A percentile compares a stretch with the other conserved stretches of the same genome.
phyloP scores from a whole-genome alignment of 2,113 vertebrate species.

The Toxotes chatareus region DNA sequence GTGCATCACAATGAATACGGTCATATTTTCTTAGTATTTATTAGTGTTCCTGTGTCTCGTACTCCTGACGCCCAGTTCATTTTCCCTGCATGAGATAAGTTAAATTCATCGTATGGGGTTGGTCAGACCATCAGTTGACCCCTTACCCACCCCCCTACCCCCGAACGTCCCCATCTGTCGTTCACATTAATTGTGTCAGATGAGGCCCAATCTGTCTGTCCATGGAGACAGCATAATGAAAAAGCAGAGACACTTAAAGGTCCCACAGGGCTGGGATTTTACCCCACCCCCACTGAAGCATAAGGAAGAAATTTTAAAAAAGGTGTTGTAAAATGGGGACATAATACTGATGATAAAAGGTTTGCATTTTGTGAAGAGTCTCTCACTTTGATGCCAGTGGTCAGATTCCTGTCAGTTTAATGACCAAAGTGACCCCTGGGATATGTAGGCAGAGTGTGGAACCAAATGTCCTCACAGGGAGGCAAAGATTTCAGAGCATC shows the following conservation, averaged over 20 bases:
- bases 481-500: not conserved
- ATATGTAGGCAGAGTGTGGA: not conserved
- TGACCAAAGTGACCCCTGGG: slow-evolving; percentile 32
- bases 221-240: not conserved
- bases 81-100: not conserved
- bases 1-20: too few species aligned
- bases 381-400: not conserved
- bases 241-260: not conserved
- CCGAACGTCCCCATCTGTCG: slow-evolving; percentile 49
- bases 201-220: slow-evolving; percentile 6
- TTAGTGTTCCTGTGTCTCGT: too few species aligned
- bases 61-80: not conserved
- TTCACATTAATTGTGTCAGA: slow-evolving; percentile 46
- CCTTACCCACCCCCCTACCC: slow-evolving; percentile 1
- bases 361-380: not conserved
- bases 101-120: not conserved
- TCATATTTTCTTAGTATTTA: too few species aligned
- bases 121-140: slow-evolving; percentile 8
- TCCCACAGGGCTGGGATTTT: slow-evolving; percentile 11
- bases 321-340: not conserved
- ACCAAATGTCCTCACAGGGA: slow-evolving; percentile 32
- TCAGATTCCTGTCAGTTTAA: not conserved
- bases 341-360: too few species aligned
- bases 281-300: not conserved
- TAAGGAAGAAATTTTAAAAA: too few species aligned